Percentiles rank a stretch among this genome's conserved stretches.
phyloP scores from a whole-genome alignment of 1,140 invertebrate genomes.

The Bombus sibiricus region DNA sequence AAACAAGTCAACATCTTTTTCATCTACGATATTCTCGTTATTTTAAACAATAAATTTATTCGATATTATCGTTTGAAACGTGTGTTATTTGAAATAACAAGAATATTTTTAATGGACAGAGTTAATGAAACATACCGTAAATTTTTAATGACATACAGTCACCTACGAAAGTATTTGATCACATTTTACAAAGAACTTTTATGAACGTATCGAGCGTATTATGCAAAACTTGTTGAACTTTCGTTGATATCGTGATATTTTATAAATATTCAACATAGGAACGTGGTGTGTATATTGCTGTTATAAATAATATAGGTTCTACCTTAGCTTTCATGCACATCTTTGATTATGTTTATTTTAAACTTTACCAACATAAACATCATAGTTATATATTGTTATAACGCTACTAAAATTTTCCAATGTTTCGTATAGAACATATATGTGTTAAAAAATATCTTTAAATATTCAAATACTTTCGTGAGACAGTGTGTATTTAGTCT shows the following conservation, averaged over 20 bases:
- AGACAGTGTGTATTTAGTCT: neutral
- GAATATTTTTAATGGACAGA: neutral
- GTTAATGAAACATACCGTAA: too few relatives aligned
- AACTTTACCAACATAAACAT: neutral
- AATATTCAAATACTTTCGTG: neutral
- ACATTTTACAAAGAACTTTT: neutral
- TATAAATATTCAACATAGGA: too few relatives aligned
- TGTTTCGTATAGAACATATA: neutral
- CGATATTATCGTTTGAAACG: too few relatives aligned
- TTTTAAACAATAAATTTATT: neutral
- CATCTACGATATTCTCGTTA: neutral
- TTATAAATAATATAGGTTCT: too few relatives aligned
- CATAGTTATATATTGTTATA: neutral
- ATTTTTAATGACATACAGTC: neutral
- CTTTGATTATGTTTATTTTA: neutral
- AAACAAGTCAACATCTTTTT: neutral
- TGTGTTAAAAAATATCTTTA: neutral
- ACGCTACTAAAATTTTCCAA: neutral
- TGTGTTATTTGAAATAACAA: neutral
- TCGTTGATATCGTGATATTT: too few relatives aligned
- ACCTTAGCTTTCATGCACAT: too few relatives aligned
- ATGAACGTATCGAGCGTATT: too few relatives aligned
- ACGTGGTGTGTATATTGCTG: too few relatives aligned
- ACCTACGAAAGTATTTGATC: neutral
- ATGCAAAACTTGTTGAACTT: too few relatives aligned